phyloP scores from a whole-genome alignment of 2,797 vertebrate genomes.

The Tachyglossus aculeatus region DNA sequence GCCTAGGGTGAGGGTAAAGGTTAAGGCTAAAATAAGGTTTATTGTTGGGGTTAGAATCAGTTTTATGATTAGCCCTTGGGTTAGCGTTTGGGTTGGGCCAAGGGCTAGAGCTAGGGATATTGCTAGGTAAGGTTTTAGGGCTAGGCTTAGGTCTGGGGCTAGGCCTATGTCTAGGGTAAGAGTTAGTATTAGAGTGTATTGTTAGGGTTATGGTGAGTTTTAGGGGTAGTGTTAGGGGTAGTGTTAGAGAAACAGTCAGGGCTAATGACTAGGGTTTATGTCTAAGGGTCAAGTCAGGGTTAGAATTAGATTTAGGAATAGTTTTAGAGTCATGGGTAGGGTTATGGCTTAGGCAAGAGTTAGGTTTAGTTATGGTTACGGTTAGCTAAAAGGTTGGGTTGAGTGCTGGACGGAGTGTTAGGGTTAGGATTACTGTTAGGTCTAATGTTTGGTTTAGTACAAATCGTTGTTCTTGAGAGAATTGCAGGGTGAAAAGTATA shows the following conservation, averaged over 20 bases:
- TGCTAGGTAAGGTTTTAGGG: not conserved
- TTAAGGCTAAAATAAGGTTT: slow-evolving; percentile 36
- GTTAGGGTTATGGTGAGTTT: slow-evolving; percentile 1
- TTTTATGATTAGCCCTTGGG: slow-evolving; percentile 32
- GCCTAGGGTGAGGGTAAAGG: slow-evolving; percentile 30
- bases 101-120: not conserved
- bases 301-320: not conserved
- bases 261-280: not conserved
- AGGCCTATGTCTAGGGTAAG: not conserved
- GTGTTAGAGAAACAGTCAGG: not conserved
- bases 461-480: not conserved
- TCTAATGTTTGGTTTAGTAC: not conserved
- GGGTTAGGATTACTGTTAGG: not conserved
- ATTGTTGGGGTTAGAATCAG: slow-evolving; percentile 35
- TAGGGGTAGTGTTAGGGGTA: slow-evolving; percentile 3
- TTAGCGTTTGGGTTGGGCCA: not conserved
- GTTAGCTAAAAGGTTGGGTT: slow-evolving; percentile 4
- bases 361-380: not conserved
- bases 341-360: not conserved
- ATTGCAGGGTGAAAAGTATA: too few species aligned
- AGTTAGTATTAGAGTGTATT: not conserved
- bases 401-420: slow-evolving; percentile 27
- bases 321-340: not conserved
- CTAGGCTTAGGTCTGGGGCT: not conserved
- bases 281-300: not conserved